Evolutionary conservation across 2,797 vertebrate species (phyloP).

Genomic region (Urophycis tenuis): DNA sequence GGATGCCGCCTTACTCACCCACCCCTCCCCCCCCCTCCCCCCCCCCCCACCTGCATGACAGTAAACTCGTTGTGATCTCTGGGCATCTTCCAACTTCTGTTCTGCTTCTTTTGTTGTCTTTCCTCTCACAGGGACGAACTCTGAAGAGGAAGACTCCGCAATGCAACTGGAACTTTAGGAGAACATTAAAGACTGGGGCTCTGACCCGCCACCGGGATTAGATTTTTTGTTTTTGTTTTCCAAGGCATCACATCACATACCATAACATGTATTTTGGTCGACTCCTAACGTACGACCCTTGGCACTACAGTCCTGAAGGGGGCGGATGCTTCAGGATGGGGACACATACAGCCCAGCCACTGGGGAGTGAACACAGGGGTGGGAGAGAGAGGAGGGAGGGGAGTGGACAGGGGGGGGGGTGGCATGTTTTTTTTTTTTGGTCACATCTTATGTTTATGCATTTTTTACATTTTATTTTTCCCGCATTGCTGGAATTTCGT

Average conservation of each 20-base stretch:
- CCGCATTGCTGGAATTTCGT: background rate
- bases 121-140: constrained; percentile 89
- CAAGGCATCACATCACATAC: constrained; percentile 62
- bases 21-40: background rate
- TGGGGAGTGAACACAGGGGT: background rate
- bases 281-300: constrained; percentile 27
- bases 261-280: constrained; percentile 44
- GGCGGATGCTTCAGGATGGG: background rate
- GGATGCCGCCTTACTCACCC: background rate
- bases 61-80: background rate
- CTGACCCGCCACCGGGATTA: constrained; percentile 46
- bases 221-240: constrained; percentile 15
- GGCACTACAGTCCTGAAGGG: background rate
- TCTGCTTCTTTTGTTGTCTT: constrained; percentile 41
- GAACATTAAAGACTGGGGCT: constrained; percentile 72
- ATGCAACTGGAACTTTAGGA: constrained; percentile 67
- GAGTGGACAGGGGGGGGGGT: background rate
- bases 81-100: constrained; percentile 14
- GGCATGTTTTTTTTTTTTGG: background rate
- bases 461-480: background rate
- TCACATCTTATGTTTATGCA: background rate
- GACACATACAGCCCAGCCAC: background rate
- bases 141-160: constrained; percentile 79
- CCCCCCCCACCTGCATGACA: background rate
- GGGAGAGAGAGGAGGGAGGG: background rate